Evolutionary conservation across 2,797 vertebrate genomes (phyloP), one percentile per base, ranked within the genome.

Genomic region (Chaetodon trifasciatus): DNA sequence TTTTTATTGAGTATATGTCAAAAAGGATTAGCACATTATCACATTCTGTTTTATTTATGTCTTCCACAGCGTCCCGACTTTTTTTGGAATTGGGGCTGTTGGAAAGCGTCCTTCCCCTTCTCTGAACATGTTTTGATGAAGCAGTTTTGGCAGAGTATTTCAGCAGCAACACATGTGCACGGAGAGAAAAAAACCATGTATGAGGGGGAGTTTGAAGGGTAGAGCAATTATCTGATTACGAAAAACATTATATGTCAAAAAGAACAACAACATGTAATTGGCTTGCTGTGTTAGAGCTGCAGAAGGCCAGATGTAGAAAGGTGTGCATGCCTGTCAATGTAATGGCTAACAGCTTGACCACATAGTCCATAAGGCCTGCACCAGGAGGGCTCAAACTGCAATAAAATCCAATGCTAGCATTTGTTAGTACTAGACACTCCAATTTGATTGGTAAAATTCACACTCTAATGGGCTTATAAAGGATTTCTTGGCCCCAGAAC

Each of bases 231-330:
- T 93, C 90, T 94, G 93, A 94, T 94, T 94, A 93, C 78, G 50
- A 92, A 94, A 93, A 94, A 93, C 92, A 94, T 94, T 94, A 93
- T 89, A 93, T 94, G 91, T 93, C 92, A 94, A 93, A 94, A 93
- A 91, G 91, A 94, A 94, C 93, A 93, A 93, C 90, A 93, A 92
- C 78, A 78, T 92, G 87, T 91, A 94, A 93, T 94, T 94, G 89
- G 83, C 87, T 86, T 65, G 76, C 86, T 90, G 88, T 89, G 88
- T 88, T 84, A 49, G 53, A 68, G 84, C 87, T 87, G 79, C 85
- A 76, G 82, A 77, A 70, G 74, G 81, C 91, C 93, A 95, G 93
- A 94, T 94, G 93, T 91, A 85, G 86, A 87, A 88, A 92, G 17
- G 81, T 91, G 88, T 88, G 90, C 88, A 87, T 74, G 92, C 78